These are phyloP conservation scores for Notothenia coriiceps DNA, from an alignment of 2,113 vertebrate species.

Conservation along the genomic window DNA sequence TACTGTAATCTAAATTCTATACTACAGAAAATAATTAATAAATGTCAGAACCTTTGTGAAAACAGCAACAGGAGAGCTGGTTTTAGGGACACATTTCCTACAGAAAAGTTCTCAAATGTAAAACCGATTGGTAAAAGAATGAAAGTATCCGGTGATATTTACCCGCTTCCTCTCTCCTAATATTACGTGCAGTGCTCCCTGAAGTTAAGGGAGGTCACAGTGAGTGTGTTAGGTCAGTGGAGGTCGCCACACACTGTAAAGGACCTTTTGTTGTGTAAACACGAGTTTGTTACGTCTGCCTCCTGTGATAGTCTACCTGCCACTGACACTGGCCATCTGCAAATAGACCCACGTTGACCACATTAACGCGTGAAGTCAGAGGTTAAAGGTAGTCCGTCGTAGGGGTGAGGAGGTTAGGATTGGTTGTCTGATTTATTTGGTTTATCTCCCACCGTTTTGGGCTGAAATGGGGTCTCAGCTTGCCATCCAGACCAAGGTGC, in stretches of 20 bases:
- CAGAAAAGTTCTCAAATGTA: neutral
- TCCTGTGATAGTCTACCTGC: constrained; percentile 66
- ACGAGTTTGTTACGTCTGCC: constrained; percentile 73
- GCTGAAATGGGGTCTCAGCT: constrained; percentile 37
- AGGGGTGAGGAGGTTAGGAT: constrained; percentile 67
- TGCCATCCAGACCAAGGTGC: constrained; percentile 66
- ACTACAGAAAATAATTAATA: too few relatives aligned
- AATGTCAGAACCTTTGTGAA: too few relatives aligned
- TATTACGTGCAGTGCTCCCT: constrained; percentile 12
- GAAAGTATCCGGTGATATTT: constrained; percentile 5
- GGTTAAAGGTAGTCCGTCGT: constrained; percentile 72
- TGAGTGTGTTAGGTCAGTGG: constrained; percentile 68
- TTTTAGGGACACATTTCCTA: too few relatives aligned
- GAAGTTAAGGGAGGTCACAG: constrained; percentile 60
- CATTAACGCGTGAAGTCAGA: constrained; percentile 75
- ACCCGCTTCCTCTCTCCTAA: neutral
- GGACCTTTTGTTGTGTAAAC: constrained; percentile 70
- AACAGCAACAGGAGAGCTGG: too few relatives aligned
- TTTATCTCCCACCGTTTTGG: constrained; percentile 72
- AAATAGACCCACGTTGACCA: constrained; percentile 76
- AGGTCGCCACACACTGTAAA: constrained; percentile 74
- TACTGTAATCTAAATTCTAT: too few relatives aligned
- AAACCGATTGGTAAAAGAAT: neutral
- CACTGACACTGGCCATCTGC: constrained; percentile 70
- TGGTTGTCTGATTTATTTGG: constrained; percentile 76